Evolutionary conservation across 1,140 invertebrate species (phyloP), one percentile per base, ranked within the genome.

Genomic region (Macrotrachela quadricornifera): DNA sequence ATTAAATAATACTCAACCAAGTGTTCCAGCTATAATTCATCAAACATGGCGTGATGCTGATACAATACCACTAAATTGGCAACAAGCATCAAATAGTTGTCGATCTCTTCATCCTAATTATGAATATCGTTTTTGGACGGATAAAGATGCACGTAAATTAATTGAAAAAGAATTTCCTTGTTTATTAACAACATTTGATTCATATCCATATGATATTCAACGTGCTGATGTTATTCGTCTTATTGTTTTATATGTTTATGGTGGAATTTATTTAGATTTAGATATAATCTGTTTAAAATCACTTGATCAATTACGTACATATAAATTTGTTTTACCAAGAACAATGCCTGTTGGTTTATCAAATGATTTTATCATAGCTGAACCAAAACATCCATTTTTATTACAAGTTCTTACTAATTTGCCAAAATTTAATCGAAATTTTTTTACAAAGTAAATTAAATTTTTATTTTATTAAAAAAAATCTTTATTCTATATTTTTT

Each of bases 181-280:
- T 41, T 53, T 53, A 16, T 17, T 37, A 13, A 14, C 18, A 4
- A 53, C 51, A 4, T 53, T 46, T 38, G 42, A 39, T 15, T 46
- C 21, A 15, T 53, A 53, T 43, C 21, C 42, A 13, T 53, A 53
- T 21, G 17, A 18, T 16, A 53, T 53, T 30, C 51, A 53, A 43
- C 16, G 49, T n/a, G 39, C 41, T 37, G 51, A 53, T 30, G 51
- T 43, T 18, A 43, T 21, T 12, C 40, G 51, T 30, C 46, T 46
- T 15, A 46, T 53, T 37, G 30, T 53, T 9, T 43, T 53, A 6
- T 44, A 45, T 39, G 42, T 36, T n/a, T 53, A 53, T 36, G 51
- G 51, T 10, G 51, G 51, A 10, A 43, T 53, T n/a, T 53, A 53
- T 21, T 18, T 46, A 12, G 51, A 53, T 37, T 39, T 53, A n/a